phyloP scores from a whole-genome alignment of 1,140 invertebrate genomes.

The Cydia strobilella region DNA sequence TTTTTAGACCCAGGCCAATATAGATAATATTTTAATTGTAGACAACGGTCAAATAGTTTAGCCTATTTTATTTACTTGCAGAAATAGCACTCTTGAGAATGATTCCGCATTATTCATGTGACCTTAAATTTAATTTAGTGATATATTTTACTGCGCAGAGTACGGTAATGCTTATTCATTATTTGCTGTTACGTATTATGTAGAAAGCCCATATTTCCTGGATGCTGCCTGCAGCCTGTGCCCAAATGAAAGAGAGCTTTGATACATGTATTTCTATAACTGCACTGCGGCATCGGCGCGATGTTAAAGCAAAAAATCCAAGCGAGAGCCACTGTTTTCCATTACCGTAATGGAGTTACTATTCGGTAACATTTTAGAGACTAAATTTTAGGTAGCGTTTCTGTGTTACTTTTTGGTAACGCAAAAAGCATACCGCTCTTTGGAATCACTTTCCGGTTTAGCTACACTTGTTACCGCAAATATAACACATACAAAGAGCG shows the following conservation, averaged over 20 bases:
- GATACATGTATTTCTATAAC: slow-evolving; percentile 73
- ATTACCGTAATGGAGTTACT: slow-evolving; percentile 74
- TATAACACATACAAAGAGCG: background rate
- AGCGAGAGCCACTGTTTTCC: slow-evolving; percentile 68
- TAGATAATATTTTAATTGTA: background rate
- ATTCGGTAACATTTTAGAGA: slow-evolving; percentile 63
- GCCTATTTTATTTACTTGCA: background rate
- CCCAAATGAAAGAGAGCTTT: slow-evolving; percentile 67
- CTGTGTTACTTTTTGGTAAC: slow-evolving; percentile 42
- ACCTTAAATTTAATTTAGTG: background rate
- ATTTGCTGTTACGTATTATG: slow-evolving; percentile 50
- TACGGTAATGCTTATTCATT: slow-evolving; percentile 42
- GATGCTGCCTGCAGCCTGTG: slow-evolving; percentile 48
- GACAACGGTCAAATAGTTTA: background rate
- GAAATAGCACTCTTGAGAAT: background rate
- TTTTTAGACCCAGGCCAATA: background rate
- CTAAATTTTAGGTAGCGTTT: slow-evolving; percentile 51
- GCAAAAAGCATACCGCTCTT: slow-evolving; percentile 28
- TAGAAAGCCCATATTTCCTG: slow-evolving; percentile 60
- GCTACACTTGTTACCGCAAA: background rate
- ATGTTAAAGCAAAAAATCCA: slow-evolving; percentile 57
- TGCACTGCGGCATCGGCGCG: slow-evolving; percentile 67
- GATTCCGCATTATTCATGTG: background rate
- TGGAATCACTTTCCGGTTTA: slow-evolving; percentile 23
- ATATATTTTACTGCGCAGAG: slow-evolving; percentile 16